Conservation (phyloP, 2,888 invertebrate genomes). For the Agrochola macilenta region DNA sequence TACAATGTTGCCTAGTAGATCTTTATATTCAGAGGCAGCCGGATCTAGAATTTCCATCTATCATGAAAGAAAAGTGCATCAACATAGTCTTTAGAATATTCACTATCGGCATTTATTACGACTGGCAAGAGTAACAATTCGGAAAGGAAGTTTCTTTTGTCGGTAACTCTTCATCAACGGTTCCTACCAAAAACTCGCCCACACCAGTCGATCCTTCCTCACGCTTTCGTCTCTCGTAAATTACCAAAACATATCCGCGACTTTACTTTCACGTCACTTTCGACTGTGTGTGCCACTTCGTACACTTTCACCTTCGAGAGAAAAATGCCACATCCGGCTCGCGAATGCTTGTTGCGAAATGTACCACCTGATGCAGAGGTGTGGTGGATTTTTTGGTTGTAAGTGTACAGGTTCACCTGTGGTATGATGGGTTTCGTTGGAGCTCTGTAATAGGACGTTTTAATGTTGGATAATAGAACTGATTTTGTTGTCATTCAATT, state of each 20-base stretch:
- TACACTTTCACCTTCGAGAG: slow-evolving; percentile 79
- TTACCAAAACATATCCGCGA: slow-evolving; percentile 68
- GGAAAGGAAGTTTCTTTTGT: neutral
- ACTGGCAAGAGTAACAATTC: neutral
- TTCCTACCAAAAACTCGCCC: slow-evolving; percentile 16
- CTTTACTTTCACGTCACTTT: slow-evolving; percentile 83
- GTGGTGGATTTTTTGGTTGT: slow-evolving; percentile 61
- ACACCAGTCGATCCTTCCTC: slow-evolving; percentile 29
- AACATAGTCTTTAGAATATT: neutral
- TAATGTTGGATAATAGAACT: neutral
- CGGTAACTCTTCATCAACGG: neutral
- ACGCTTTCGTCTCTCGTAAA: slow-evolving; percentile 67
- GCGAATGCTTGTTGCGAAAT: slow-evolving; percentile 74
- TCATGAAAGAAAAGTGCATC: neutral
- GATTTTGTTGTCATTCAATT: neutral
- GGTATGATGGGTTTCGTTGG: neutral
- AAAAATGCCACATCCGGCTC: slow-evolving; percentile 82
- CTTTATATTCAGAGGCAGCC: neutral
- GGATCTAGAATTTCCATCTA: neutral
- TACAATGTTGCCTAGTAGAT: neutral
- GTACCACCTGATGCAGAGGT: slow-evolving; percentile 66
- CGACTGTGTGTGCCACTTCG: slow-evolving; percentile 73
- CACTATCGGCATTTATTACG: neutral
- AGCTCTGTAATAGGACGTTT: neutral
- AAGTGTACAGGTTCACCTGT: slow-evolving; percentile 32